A percentile compares a stretch with the other conserved stretches of the same genome.
Conservation (phyloP, 2,113 vertebrate species). For the Sciurus niger region DNA sequence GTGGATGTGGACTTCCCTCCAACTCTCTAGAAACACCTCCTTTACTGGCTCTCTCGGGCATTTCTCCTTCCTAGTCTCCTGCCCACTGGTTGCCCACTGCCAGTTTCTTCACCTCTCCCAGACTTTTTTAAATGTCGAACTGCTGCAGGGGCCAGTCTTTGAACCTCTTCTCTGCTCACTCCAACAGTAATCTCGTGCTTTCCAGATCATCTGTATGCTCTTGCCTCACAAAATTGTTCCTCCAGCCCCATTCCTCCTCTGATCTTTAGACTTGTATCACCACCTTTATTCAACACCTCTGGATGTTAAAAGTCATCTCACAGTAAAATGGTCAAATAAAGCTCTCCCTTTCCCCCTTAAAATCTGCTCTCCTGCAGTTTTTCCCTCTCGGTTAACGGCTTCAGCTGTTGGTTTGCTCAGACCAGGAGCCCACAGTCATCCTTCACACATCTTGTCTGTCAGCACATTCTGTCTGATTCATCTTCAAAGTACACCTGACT, state of each 20-base stretch:
- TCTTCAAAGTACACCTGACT: rapidly evolving
- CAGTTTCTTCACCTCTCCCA: background rate
- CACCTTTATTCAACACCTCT: background rate
- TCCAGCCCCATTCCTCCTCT: background rate
- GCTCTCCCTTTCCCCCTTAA: background rate
- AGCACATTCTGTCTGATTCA: background rate
- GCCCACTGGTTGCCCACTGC: background rate
- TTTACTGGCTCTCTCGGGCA: too few species aligned
- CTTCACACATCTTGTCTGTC: too few species aligned
- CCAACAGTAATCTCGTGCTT: rapidly evolving
- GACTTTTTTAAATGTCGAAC: background rate
- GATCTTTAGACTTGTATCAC: background rate
- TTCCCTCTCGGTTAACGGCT: background rate
- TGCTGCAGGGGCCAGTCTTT: rapidly evolving
- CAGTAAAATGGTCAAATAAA: background rate
- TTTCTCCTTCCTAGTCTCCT: background rate
- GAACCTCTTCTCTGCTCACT: background rate
- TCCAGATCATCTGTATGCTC: rapidly evolving
- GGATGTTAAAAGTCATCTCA: background rate
- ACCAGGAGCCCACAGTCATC: background rate
- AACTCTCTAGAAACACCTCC: background rate
- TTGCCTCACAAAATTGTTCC: background rate
- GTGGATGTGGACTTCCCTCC: rapidly evolving
- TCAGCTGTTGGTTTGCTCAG: background rate
- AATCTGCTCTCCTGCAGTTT: background rate